Base-by-base conservation (phyloP, 1,140 invertebrate species). In the Lanistes nyassanus region DNA sequence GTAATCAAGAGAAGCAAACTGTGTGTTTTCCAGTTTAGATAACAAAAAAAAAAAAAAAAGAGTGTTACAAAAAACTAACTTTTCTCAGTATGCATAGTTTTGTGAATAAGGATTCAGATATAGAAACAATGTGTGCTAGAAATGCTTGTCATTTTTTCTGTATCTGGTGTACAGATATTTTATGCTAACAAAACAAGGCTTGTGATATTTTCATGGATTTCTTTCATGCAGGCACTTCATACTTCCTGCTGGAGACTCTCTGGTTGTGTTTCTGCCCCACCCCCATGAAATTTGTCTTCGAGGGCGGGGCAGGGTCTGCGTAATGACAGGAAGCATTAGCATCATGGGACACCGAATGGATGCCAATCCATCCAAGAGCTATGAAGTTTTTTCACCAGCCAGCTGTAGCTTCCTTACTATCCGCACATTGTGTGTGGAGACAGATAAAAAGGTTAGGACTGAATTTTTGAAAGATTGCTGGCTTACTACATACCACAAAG, bases 351-450 rank as follows among this genome's bases (percentile, higher is more conserved):
- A 75, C 66, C 55, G 31, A 26, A 62, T 81, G 7, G 64, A 31
- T 23, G 66, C 72, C 23, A 65, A 58, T 29, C 53, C 0, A 16
- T 19, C 37, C 0, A 47, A 36, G 9, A 16, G 47, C 19, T 55
- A 71, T 21, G 60, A 53, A 11, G 42, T 81, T 34, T 80, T 62
- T 53, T 78, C 80, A 2, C 80, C 80, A 13, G 37, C 71, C 42
- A 75, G 65, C 66, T 64, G 65, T 55, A 81, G 73, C 31, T 67
- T 74, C 34, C 42, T 66, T 6, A 64, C 34, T 60, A 66, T 58
- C 21, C 6, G 9, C 23, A 73, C 69, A 16, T n/a, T 9, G 26
- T n/a, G 13, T n/a, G 34, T 55, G 7, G 69, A 72, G 37, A 60
- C 36, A 42, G 69, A 72, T 13, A 72, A 72, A 29, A 72, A 72